Evolutionary conservation across 2,888 invertebrate genomes (phyloP).

Genomic region (Ophion ellenae): DNA sequence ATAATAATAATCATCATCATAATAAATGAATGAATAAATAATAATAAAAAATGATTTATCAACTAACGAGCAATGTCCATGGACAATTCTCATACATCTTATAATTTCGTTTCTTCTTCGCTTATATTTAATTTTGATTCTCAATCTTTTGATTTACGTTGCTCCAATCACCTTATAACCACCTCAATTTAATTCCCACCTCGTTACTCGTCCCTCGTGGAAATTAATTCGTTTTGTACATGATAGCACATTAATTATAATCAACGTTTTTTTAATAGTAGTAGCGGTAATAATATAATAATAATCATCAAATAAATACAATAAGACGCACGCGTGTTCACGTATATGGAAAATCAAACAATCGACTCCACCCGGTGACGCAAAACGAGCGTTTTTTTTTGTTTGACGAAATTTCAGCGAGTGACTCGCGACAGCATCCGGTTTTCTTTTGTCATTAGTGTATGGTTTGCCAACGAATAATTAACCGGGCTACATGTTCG

Average conservation of each 20-base stretch:
- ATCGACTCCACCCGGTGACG: background rate
- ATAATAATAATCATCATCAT: slow-evolving; percentile 50
- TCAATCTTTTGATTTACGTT: slow-evolving; percentile 69
- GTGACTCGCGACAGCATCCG: too few relatives aligned
- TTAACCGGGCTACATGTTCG: too few relatives aligned
- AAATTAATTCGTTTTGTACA: slow-evolving; percentile 51
- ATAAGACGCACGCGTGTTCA: slow-evolving; percentile 38
- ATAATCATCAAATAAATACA: slow-evolving; percentile 39
- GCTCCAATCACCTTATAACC: slow-evolving; percentile 51
- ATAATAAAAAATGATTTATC: slow-evolving; percentile 48
- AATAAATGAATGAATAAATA: slow-evolving; percentile 5
- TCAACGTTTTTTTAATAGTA: slow-evolving; percentile 51
- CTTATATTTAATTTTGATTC: slow-evolving; percentile 72
- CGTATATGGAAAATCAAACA: slow-evolving; percentile 3
- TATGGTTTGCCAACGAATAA: background rate
- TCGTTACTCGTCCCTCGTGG: background rate
- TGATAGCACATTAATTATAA: slow-evolving; percentile 60
- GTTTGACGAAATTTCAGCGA: background rate
- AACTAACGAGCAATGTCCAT: slow-evolving; percentile 63
- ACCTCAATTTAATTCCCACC: slow-evolving; percentile 1
- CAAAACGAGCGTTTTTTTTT: background rate
- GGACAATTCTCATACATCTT: slow-evolving; percentile 39
- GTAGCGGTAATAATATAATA: slow-evolving; percentile 48
- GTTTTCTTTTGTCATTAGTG: too few relatives aligned
- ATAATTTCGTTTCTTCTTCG: slow-evolving; percentile 19